Evolutionary conservation across 2,888 invertebrate species (phyloP).

Genomic region (Pteria penguin): DNA sequence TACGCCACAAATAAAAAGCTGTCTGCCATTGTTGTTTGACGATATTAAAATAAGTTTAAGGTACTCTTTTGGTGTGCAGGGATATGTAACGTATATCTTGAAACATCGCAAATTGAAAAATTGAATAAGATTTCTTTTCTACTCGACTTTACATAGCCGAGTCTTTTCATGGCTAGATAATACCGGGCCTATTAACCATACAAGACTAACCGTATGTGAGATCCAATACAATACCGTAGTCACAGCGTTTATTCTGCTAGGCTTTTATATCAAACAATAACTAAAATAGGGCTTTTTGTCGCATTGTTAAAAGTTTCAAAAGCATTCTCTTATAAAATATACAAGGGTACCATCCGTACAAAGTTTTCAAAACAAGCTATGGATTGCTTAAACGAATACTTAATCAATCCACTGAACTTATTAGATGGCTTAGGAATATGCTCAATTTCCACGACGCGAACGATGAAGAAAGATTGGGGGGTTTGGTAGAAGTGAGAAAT

Average conservation of each 20-base stretch:
- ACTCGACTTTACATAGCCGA: not conserved
- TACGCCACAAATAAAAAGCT: slow-evolving; percentile 15
- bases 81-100: slow-evolving; percentile 21
- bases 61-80: slow-evolving; percentile 21
- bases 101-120: slow-evolving; percentile 23
- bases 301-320: slow-evolving; percentile 31
- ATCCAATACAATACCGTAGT: slow-evolving; percentile 15
- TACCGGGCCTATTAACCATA: slow-evolving; percentile 14
- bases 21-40: slow-evolving; percentile 18
- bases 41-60: slow-evolving; percentile 13
- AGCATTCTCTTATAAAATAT: slow-evolving; percentile 29
- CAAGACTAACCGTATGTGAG: slow-evolving; percentile 25
- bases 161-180: slow-evolving; percentile 25
- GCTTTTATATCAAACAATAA: slow-evolving; percentile 17
- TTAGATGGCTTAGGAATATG: not conserved
- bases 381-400: not conserved
- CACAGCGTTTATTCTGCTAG: slow-evolving; percentile 14
- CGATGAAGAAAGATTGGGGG: not conserved
- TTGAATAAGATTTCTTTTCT: slow-evolving; percentile 30
- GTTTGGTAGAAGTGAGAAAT: too few relatives aligned
- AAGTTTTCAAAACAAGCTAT: slow-evolving; percentile 5
- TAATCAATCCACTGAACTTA: not conserved
- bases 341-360: slow-evolving; percentile 18
- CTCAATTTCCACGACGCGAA: not conserved
- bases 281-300: slow-evolving; percentile 17